A percentile compares a stretch with the other conserved stretches of the same genome.
Evolutionary conservation across 1,140 invertebrate species (phyloP).

Genomic region (Trachymyrmex septentrionalis): DNA sequence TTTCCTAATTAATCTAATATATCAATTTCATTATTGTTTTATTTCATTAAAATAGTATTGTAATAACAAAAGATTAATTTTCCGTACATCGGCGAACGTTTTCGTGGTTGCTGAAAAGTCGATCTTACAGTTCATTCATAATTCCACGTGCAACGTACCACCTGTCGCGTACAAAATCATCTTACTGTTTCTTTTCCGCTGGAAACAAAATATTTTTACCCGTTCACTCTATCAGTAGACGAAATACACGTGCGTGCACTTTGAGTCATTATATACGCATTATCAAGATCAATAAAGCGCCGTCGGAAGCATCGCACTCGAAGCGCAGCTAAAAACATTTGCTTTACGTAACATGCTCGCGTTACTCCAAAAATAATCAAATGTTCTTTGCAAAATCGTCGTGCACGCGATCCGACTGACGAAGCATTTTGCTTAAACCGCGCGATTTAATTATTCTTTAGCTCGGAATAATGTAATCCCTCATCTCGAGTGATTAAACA

Average conservation of each 20-base stretch:
- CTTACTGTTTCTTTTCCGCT: conserved; percentile 41
- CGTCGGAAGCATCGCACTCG: conserved; percentile 29
- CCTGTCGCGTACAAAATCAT: conserved; percentile 46
- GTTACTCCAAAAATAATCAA: conserved; percentile 52
- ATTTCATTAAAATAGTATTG: neutral
- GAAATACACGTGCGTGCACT: conserved; percentile 45
- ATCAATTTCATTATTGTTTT: neutral
- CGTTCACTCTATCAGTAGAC: neutral
- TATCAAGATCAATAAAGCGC: conserved; percentile 61
- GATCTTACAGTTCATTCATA: conserved; percentile 43
- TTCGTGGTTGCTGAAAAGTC: conserved; percentile 10
- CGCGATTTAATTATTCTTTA: conserved; percentile 23
- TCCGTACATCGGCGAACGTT: no score
- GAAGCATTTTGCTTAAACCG: conserved; percentile 1
- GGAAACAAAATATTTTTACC: conserved; percentile 21
- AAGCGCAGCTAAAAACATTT: conserved; percentile 36
- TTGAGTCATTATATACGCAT: conserved; percentile 47
- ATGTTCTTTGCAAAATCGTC: neutral
- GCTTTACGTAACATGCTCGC: conserved; percentile 38
- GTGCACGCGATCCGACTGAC: neutral
- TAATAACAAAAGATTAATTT: neutral
- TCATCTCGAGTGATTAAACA: neutral
- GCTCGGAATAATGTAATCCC: neutral
- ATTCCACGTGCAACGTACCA: conserved; percentile 35
- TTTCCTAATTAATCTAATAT: neutral